A percentile compares a stretch with the other conserved stretches of the same genome.
phyloP scores from a whole-genome alignment of 2,113 vertebrate genomes.

The Gymnobelideus leadbeateri region DNA sequence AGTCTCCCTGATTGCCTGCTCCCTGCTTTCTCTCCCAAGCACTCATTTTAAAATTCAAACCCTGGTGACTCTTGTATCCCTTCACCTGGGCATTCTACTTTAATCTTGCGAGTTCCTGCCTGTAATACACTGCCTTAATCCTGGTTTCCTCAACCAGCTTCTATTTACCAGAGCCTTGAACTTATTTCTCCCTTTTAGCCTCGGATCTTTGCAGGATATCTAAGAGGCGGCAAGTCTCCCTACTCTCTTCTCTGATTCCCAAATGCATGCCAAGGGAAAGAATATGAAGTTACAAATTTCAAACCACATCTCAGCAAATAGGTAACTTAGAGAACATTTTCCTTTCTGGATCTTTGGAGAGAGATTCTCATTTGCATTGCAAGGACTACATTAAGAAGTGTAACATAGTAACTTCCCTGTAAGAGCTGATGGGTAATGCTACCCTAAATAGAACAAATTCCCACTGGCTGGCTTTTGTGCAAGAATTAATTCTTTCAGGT shows the following conservation, averaged over 20 bases:
- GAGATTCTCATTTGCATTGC: slow-evolving; percentile 56
- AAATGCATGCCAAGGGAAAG: slow-evolving; percentile 10
- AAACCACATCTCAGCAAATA: neutral
- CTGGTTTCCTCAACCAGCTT: neutral
- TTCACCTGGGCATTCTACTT: neutral
- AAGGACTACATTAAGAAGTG: slow-evolving; percentile 28
- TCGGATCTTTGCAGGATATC: neutral
- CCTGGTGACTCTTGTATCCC: neutral
- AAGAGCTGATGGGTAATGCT: slow-evolving; percentile 77
- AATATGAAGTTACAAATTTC: neutral
- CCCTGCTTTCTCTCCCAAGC: neutral
- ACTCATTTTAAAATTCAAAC: neutral
- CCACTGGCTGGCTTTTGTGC: slow-evolving; percentile 73
- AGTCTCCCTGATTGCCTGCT: slow-evolving; percentile 7
- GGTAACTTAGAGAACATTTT: neutral
- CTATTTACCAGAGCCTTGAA: neutral
- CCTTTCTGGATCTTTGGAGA: slow-evolving; percentile 37
- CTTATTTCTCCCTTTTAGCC: neutral
- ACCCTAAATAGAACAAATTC: slow-evolving; percentile 82
- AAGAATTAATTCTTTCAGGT: slow-evolving; percentile 76
- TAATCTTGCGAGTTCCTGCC: neutral
- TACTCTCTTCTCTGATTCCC: neutral
- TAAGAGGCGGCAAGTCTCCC: neutral
- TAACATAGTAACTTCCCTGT: slow-evolving; percentile 59
- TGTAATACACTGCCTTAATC: neutral